Evolutionary conservation across 2,888 invertebrate genomes (phyloP), one percentile per base, ranked within the genome.

Genomic region (Zonitis immaculata): DNA sequence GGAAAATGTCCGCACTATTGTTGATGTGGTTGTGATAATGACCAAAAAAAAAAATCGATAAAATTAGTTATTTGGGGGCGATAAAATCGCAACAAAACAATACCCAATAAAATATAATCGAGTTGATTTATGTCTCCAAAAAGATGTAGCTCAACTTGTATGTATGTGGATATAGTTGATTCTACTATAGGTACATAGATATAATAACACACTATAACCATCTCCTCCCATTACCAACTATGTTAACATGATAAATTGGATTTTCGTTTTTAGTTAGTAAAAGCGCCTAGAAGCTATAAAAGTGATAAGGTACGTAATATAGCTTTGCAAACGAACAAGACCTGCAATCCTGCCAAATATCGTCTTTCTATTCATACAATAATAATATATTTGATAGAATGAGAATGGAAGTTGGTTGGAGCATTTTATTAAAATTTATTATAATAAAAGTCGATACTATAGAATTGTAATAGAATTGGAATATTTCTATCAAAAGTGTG

Each of bases 211-310:
- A n/a, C n/a, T n/a, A n/a, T 46, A 49, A 52, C 49, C 45, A 22
- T 22, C n/a, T n/a, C 22, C 22, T 4, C 22, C 22, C 22, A 22
- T 5, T 22, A 42, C 52, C 48, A 28, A 48, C 44, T 48, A 39
- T 48, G 49, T 52, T 46, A 42, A 53, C 39, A 46, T 54, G 54
- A 54, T 54, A 47, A 47, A 54, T 54, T 46, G 54, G 46, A 18
- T 54, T 49, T 49, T 42, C 30, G 43, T 30, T 11, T 39, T 39
- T 39, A 6, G 11, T 18, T 1, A 20, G 27, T 14, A 28, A 39
- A 39, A 39, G 20, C n/a, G 39, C 3, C n/a, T 39, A 39, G 11
- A 11, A 39, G 32, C 39, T 39, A 39, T 39, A 20, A 20, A 39
- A 39, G n/a, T 20, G 39, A 39, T 39, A 39, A 39, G 39, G 39